These are phyloP conservation scores for Homarus gammarus DNA, from an alignment of 2,888 invertebrate genomes.

Conservation along the genomic window DNA sequence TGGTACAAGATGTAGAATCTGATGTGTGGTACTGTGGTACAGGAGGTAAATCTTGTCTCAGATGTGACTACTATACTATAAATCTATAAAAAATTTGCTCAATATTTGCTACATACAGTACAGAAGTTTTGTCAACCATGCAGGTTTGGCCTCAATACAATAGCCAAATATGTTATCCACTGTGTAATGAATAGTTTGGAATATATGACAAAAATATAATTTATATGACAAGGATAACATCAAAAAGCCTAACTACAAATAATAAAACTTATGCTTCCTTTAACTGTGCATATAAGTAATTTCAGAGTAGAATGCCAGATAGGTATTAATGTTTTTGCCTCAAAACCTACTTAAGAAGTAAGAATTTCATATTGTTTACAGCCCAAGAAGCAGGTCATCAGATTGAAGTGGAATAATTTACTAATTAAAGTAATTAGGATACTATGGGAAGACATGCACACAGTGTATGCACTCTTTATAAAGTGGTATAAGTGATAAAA, in stretches of 20 bases:
- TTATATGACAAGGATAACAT: slow-evolving; percentile 44
- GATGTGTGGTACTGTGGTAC: too few relatives aligned
- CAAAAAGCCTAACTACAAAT: slow-evolving; percentile 50
- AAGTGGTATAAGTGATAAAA: slow-evolving; percentile 23
- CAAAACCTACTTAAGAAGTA: slow-evolving; percentile 39
- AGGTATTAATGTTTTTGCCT: slow-evolving; percentile 46
- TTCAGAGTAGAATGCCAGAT: slow-evolving; percentile 71
- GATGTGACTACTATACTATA: too few relatives aligned
- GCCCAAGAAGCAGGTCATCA: slow-evolving; percentile 71
- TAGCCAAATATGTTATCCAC: slow-evolving; percentile 24
- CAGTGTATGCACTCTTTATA: slow-evolving; percentile 66
- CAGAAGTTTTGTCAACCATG: slow-evolving; percentile 60
- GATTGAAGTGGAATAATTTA: slow-evolving; percentile 27
- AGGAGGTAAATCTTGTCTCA: too few relatives aligned
- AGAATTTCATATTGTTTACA: slow-evolving; percentile 48
- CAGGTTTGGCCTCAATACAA: slow-evolving; percentile 31
- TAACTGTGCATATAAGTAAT: slow-evolving; percentile 52
- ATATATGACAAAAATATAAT: slow-evolving; percentile 9
- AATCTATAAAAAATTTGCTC: too few relatives aligned
- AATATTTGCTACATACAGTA: too few relatives aligned
- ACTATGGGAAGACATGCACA: slow-evolving; percentile 60
- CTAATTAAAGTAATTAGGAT: slow-evolving; percentile 30
- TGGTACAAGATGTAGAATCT: too few relatives aligned
- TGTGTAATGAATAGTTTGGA: slow-evolving; percentile 24
- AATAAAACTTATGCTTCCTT: slow-evolving; percentile 40